These are phyloP conservation scores for Geodia barretti DNA, from an alignment of 37 sponge, comb jelly and placozoan species.

Conservation along the genomic window DNA sequence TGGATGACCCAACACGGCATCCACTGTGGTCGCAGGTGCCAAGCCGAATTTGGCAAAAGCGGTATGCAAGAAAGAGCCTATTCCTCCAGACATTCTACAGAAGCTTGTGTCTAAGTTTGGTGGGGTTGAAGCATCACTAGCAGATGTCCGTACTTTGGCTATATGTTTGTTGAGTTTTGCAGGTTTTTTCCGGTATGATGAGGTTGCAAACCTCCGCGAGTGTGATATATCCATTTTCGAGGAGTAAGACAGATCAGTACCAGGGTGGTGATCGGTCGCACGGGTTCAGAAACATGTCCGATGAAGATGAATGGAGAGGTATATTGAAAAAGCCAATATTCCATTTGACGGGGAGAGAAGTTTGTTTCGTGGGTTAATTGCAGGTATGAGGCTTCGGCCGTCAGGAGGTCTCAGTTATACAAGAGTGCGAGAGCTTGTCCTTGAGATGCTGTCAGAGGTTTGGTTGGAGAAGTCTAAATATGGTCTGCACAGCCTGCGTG, in stretches of 20 bases:
- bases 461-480: slow-evolving; percentile 2
- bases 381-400: background rate
- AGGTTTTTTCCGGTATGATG: slow-evolving; percentile 8
- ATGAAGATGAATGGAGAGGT: slow-evolving; percentile 20
- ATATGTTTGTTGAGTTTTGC: background rate
- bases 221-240: background rate
- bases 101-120: background rate
- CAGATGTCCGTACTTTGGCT: slow-evolving; percentile 7
- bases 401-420: slow-evolving; percentile 22
- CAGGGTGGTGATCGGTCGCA: background rate
- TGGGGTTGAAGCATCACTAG: background rate
- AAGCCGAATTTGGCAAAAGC: slow-evolving; percentile 12
- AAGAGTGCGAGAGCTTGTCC: slow-evolving; percentile 10
- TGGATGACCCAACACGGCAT: background rate
- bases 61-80: slow-evolving; percentile 10
- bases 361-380: background rate
- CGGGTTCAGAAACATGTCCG: background rate
- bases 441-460: background rate
- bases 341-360: background rate
- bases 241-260: slow-evolving; percentile 23
- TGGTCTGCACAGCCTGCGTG: slow-evolving; percentile 32
- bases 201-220: background rate
- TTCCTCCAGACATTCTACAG: slow-evolving; percentile 22
- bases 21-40: slow-evolving; percentile 6
- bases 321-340: background rate